A percentile compares a stretch with the other conserved stretches of the same genome.
Conservation (phyloP, 2,888 invertebrate species). For the Torymus aiolomorphi region DNA sequence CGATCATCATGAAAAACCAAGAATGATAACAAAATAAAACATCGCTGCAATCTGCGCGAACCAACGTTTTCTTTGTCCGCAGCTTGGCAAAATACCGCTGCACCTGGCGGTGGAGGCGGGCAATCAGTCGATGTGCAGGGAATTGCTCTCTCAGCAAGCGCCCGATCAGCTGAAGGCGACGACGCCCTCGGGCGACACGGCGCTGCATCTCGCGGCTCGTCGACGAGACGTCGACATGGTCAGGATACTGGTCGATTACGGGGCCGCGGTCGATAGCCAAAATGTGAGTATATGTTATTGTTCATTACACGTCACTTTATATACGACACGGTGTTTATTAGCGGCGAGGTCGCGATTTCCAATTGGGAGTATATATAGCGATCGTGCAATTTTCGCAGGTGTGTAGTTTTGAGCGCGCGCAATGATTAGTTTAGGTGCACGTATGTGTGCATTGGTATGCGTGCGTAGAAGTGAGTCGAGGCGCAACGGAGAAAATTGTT, state of each 20-base stretch:
- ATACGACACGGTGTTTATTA: no score
- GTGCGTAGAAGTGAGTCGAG: no score
- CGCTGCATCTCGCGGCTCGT: constrained; percentile 95
- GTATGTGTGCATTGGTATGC: no score
- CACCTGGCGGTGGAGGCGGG: constrained; percentile 96
- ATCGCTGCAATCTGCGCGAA: no score
- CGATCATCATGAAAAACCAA: no score
- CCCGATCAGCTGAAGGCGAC: constrained; percentile 91
- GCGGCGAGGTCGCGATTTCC: neutral
- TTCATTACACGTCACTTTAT: no score
- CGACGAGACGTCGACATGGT: constrained; percentile 95
- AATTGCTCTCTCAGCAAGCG: constrained; percentile 91
- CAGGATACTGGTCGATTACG: constrained; percentile 93
- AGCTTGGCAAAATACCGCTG: constrained; percentile 96
- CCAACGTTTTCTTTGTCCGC: constrained; percentile 58
- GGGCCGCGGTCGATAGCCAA: constrained; percentile 92
- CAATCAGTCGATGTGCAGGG: constrained; percentile 95
- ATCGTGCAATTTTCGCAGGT: constrained; percentile 5
- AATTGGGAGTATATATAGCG: neutral
- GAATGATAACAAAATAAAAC: no score
- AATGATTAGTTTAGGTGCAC: neutral
- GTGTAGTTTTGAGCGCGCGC: constrained; percentile 11
- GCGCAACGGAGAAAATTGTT: no score
- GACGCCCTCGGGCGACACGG: constrained; percentile 92
- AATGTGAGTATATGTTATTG: constrained; percentile 79